phyloP scores from a whole-genome alignment of 2,113 vertebrate species.

The Tonatia bakeri region DNA sequence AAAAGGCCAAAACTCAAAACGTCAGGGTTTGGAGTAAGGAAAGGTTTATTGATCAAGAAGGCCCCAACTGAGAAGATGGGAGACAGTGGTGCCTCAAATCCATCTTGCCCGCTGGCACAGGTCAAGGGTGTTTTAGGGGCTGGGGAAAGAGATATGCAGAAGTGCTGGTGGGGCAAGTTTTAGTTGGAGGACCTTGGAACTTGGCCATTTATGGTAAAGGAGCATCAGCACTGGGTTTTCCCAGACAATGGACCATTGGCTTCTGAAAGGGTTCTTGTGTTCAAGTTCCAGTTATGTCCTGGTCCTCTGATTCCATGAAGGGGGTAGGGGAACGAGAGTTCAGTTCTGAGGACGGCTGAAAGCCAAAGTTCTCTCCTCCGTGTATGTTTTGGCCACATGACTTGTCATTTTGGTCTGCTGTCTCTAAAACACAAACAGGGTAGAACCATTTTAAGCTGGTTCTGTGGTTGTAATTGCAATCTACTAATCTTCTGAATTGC shows the following conservation, averaged over 20 bases:
- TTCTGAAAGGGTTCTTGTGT: background rate
- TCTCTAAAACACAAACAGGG: background rate
- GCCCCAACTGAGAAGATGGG: too few species aligned
- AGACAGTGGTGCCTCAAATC: background rate
- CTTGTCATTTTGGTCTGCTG: background rate
- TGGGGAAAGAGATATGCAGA: background rate
- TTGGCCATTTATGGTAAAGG: background rate
- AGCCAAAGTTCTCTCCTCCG: background rate
- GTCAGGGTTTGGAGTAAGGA: background rate
- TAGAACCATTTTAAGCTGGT: background rate
- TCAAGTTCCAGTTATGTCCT: background rate
- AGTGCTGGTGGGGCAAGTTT: background rate
- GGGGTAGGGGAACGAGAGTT: background rate
- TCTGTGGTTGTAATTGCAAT: background rate
- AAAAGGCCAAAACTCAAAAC: background rate
- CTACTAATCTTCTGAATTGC: background rate
- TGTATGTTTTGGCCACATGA: background rate
- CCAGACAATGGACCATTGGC: background rate
- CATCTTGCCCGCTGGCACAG: background rate
- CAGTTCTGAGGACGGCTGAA: background rate
- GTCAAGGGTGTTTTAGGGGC: background rate
- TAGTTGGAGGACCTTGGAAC: background rate
- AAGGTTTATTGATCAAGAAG: too few species aligned
- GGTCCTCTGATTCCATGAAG: background rate
- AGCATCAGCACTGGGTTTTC: background rate